Evolutionary conservation across 2,888 invertebrate genomes (phyloP), one percentile per base, ranked within the genome.

Genomic region (Cosmopolites sordidus): DNA sequence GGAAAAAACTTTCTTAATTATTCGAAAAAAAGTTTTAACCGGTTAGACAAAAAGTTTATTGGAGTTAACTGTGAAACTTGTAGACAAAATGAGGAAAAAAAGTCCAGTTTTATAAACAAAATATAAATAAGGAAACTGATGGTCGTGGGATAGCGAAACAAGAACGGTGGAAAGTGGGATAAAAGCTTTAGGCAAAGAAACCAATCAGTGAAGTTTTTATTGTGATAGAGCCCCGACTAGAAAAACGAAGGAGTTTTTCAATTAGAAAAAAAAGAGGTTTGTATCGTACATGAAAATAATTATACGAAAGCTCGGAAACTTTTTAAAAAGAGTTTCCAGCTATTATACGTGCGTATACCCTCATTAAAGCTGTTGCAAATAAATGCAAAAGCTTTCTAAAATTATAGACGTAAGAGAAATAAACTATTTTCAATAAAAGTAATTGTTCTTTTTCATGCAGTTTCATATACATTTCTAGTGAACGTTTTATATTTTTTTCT

Each of bases 151-250:
- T 48, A 48, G 42, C 22, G 48, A 3, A 33, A 33, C 33, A 33
- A 33, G 33, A 33, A 9, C 3, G 30, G 12, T 30, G 17, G 41
- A 48, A 48, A 48, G 37, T 43, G 18, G 43, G 37, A 48, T 48
- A 48, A 42, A 48, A 42, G 42, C 42, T 42, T 14, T 17, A 37
- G 33, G 42, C 48, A 43, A 33, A 29, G 41, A 14, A 42, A 27
- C 42, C 43, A 48, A 48, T 48, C 48, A 48, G 42, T 33, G 22
- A 48, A 48, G 29, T 48, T 48, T 22, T 48, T 48, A 48, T 42
- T 30, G 43, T 42, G 41, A 40, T 39, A n/a, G 47, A 47, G 39
- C 22, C 18, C 14, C 14, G n/a, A 18, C 38, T 33, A 38, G 33
- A 33, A 37, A 37, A 37, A 38, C 18, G 17, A 16, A n/a, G 45